Base-by-base conservation (phyloP, 2,888 invertebrate species). In the Acrocyrtus sp. region DNA sequence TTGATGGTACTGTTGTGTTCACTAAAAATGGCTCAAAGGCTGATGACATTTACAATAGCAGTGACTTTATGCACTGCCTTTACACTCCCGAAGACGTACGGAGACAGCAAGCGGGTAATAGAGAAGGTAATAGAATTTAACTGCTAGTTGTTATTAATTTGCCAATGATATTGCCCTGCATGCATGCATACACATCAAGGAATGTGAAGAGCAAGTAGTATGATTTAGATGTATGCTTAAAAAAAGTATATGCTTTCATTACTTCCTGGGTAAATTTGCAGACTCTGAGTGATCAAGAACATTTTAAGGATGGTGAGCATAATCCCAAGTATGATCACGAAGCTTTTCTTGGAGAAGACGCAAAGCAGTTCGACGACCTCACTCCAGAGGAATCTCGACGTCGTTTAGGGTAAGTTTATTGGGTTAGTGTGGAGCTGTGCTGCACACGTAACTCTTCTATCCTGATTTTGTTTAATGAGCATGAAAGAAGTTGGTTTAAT, bases 251-350 rank as follows among this genome's bases (percentile, higher is more conserved):
- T n/a, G n/a, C n/a, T n/a, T n/a, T n/a, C n/a, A n/a, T n/a, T n/a
- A n/a, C n/a, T n/a, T n/a, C n/a, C n/a, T n/a, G n/a, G n/a, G n/a
- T n/a, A n/a, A n/a, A n/a, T n/a, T n/a, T 74, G 48, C 53, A 92
- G 83, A 89, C 90, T 81, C 86, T 95, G 4, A 91, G 92, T 76
- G 90, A 93, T 77, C 88, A 90, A 62, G 91, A 92, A 77, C 96
- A 97, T 83, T 94, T 89, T 81, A 87, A 89, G 77, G 90, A 92
- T 78, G 91, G 90, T 26, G 89, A 92, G 74, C 95, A 95, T 82
- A 94, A 98, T 84, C 86, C 90, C 57, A 93, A 95, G 79, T 98
- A 94, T 84, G 98, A 98, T 83, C 98, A 98, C 83, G 98, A 98
- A 83, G 96, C 97, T 0, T 98, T 99, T 84, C 87, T 99, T 12